Evolutionary conservation across 2,888 invertebrate species (phyloP).

Genomic region (Morpho deidamia): DNA sequence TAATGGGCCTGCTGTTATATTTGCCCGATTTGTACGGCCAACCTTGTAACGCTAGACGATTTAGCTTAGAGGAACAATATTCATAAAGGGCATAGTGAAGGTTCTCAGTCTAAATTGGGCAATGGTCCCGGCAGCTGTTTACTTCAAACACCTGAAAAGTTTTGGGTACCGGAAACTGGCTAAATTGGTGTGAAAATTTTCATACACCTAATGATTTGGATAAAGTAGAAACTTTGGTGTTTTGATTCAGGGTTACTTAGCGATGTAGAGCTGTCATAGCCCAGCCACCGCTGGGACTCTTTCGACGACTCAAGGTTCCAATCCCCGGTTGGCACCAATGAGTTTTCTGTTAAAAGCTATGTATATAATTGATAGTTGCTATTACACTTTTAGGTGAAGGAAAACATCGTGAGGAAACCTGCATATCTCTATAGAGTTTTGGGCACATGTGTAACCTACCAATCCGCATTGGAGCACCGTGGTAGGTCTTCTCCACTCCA

Average conservation of each 20-base stretch:
- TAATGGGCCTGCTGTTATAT: too few relatives aligned
- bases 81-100: slow-evolving; percentile 18
- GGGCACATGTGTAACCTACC: too few relatives aligned
- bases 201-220: neutral
- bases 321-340: too few relatives aligned
- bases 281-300: too few relatives aligned
- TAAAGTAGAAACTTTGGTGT: neutral
- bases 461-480: too few relatives aligned
- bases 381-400: too few relatives aligned
- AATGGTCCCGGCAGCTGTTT: slow-evolving; percentile 16
- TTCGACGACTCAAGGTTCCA: too few relatives aligned
- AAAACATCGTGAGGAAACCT: too few relatives aligned
- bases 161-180: neutral
- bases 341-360: too few relatives aligned
- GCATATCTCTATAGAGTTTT: too few relatives aligned
- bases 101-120: slow-evolving; percentile 18
- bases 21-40: slow-evolving; percentile 1
- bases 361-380: too few relatives aligned
- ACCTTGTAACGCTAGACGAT: slow-evolving; percentile 5
- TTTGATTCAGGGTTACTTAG: neutral
- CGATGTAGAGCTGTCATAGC: neutral
- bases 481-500: too few relatives aligned
- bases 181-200: neutral
- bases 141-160: slow-evolving; percentile 11
- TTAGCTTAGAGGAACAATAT: slow-evolving; percentile 16